A percentile compares a stretch with the other conserved stretches of the same genome.
Evolutionary conservation across 1,140 invertebrate genomes (phyloP).

Genomic region (Heliconius nattereri): DNA sequence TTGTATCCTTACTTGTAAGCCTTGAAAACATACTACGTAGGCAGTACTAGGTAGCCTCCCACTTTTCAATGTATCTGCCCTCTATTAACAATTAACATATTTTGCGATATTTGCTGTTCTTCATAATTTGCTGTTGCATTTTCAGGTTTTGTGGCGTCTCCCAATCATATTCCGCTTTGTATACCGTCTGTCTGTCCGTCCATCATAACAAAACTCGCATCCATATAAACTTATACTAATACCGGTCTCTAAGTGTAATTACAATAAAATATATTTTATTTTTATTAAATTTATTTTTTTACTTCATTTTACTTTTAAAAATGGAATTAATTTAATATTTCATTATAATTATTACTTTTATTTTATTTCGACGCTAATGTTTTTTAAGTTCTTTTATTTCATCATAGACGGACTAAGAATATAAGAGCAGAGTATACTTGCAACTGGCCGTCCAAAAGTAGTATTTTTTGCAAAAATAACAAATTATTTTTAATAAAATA

Average conservation of each 20-base stretch:
- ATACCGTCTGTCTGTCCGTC: slow-evolving; percentile 47
- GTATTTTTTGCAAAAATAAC: slow-evolving; percentile 63
- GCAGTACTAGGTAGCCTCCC: neutral
- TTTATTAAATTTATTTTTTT: neutral
- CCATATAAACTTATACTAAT: slow-evolving; percentile 31
- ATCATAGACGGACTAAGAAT: slow-evolving; percentile 39
- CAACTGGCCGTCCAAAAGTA: slow-evolving; percentile 68
- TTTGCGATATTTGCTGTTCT: slow-evolving; percentile 19
- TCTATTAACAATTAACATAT: neutral
- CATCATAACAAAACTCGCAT: slow-evolving; percentile 35
- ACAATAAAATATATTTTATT: neutral
- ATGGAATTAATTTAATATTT: neutral
- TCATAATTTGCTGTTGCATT: slow-evolving; percentile 17
- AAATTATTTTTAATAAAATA: slow-evolving; percentile 32
- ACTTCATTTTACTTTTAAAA: neutral
- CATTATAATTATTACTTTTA: neutral
- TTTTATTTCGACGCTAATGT: neutral
- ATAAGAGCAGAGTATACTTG: slow-evolving; percentile 63
- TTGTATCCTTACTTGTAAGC: slow-evolving; percentile 25
- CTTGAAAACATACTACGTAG: neutral
- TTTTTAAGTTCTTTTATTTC: neutral
- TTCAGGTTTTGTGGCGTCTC: slow-evolving; percentile 34
- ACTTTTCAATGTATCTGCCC: slow-evolving; percentile 21
- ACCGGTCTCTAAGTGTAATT: slow-evolving; percentile 11
- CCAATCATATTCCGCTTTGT: slow-evolving; percentile 41